These are phyloP conservation scores for Salvelinus fontinalis DNA, from an alignment of 2,113 vertebrate genomes.

Conservation along the genomic window DNA sequence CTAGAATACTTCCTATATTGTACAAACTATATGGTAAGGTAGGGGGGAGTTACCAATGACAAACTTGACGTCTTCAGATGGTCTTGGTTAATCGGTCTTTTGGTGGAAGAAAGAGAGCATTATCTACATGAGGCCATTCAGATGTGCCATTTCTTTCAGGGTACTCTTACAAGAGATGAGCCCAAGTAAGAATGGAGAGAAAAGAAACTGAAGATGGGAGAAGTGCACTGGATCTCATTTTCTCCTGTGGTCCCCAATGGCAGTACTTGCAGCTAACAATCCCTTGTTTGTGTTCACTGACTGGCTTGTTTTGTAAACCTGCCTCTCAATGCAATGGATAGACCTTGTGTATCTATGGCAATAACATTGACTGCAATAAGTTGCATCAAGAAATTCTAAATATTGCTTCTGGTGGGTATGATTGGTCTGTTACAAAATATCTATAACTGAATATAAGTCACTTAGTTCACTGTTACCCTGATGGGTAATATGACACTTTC, in stretches of 20 bases:
- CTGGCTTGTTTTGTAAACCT: too few species aligned
- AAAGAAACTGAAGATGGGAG: constrained; percentile 17
- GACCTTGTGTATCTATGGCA: too few species aligned
- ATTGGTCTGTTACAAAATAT: too few species aligned
- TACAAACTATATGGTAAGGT: not conserved
- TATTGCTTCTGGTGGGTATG: too few species aligned
- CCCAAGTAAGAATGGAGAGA: constrained; percentile 13
- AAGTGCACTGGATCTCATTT: not conserved
- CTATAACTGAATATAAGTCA: too few species aligned
- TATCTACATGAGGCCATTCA: constrained; percentile 20
- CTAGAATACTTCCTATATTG: not conserved
- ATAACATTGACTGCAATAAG: too few species aligned
- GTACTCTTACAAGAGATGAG: constrained; percentile 12
- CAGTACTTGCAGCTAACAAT: too few species aligned
- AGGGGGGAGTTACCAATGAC: not conserved
- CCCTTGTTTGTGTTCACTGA: too few species aligned
- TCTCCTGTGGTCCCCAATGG: not conserved
- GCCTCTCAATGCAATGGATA: too few species aligned
- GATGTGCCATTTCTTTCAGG: constrained; percentile 19
- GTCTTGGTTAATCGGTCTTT: not conserved
- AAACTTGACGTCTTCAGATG: not conserved
- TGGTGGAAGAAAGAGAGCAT: not conserved
- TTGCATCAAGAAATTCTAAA: too few species aligned
- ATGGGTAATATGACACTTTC: constrained; percentile 25
- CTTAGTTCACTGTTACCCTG: constrained; percentile 15